Conservation (phyloP, 2,888 invertebrate genomes). For the Schrankia costaestrigalis region DNA sequence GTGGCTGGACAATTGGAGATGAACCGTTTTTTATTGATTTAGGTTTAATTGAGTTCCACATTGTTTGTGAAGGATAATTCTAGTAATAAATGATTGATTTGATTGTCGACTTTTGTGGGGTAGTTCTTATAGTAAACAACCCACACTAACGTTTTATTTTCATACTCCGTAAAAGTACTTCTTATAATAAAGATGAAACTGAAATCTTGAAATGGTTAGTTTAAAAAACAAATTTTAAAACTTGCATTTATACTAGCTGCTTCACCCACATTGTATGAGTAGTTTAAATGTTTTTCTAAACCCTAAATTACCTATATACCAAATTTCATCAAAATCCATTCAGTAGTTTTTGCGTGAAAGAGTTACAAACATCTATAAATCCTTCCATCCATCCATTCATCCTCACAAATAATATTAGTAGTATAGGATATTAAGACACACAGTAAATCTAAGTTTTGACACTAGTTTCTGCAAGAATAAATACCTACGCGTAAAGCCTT, state of each 20-base stretch:
- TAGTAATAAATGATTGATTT: conserved; percentile 8
- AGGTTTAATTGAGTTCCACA: conserved; percentile 41
- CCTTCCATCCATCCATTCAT: no score
- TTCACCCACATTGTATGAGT: no score
- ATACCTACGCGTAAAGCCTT: no score
- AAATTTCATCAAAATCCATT: neutral
- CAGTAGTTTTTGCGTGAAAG: neutral
- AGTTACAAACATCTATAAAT: neutral
- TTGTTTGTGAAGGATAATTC: conserved; percentile 22
- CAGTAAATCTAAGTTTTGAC: no score
- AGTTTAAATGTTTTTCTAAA: neutral
- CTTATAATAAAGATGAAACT: no score
- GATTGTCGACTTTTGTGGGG: conserved; percentile 15
- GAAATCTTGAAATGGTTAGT: no score
- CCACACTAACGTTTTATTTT: neutral
- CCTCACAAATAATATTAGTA: no score
- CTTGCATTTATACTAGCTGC: no score
- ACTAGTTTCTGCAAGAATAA: no score
- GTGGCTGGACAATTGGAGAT: neutral
- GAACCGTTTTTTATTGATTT: conserved; percentile 42
- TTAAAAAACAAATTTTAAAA: no score
- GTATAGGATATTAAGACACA: no score
- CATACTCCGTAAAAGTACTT: no score
- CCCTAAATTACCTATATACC: neutral
- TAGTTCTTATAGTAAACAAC: neutral